Conservation (phyloP, 2,113 vertebrate species). For the Chlorodrepanis virens region DNA sequence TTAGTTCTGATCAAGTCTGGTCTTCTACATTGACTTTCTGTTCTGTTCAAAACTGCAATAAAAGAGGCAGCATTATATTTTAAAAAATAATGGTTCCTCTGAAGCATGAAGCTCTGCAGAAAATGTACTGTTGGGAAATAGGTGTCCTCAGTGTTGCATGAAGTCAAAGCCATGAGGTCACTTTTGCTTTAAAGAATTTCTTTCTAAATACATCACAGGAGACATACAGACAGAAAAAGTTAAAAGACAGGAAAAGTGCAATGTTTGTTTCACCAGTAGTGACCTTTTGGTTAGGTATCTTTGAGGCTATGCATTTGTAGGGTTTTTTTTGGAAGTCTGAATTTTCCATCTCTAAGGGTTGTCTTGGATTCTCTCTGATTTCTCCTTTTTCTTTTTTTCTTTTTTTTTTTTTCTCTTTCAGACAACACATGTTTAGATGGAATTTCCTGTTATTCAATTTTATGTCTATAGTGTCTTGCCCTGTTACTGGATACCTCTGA, state of each 20-base stretch:
- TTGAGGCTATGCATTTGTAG: neutral
- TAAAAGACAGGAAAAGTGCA: neutral
- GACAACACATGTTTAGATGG: neutral
- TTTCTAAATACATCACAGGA: neutral
- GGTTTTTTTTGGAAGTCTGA: neutral
- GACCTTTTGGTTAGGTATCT: neutral
- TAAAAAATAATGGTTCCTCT: neutral
- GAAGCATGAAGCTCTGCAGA: neutral
- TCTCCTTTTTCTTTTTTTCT: rapidly evolving
- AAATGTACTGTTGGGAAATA: neutral
- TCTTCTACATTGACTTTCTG: neutral
- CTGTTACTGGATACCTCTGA: neutral
- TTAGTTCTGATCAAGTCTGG: neutral
- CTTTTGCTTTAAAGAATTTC: neutral
- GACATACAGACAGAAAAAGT: neutral
- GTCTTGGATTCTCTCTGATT: neutral
- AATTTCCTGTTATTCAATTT: neutral
- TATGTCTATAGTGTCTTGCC: neutral
- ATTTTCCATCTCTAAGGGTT: rapidly evolving
- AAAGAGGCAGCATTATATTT: neutral
- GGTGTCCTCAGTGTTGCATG: neutral
- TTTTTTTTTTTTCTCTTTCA: too few species aligned
- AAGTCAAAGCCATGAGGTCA: neutral
- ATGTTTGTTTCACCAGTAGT: neutral
- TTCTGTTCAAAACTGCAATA: neutral